Evolutionary conservation across 1,140 invertebrate genomes (phyloP).

Genomic region (Pseudomyrmex sp.): DNA sequence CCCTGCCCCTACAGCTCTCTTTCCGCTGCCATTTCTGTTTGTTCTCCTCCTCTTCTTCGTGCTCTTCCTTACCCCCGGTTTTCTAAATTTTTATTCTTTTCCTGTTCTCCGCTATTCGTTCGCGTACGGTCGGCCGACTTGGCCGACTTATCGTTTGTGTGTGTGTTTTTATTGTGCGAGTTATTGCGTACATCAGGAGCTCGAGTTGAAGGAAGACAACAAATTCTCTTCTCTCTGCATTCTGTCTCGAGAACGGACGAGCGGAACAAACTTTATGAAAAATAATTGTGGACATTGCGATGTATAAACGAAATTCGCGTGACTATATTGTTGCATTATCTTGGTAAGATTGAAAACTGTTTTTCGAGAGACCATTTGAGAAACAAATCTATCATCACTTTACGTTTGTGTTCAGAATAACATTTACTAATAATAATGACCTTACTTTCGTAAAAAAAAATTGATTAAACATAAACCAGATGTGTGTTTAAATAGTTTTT

Average conservation of each 20-base stretch:
- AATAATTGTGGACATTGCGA: slow-evolving; percentile 64
- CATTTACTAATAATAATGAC: slow-evolving; percentile 15
- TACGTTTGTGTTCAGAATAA: neutral
- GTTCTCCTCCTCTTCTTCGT: neutral
- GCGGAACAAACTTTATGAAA: slow-evolving; percentile 59
- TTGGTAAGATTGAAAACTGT: slow-evolving; percentile 27
- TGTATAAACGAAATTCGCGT: slow-evolving; percentile 42
- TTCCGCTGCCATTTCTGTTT: slow-evolving; percentile 33
- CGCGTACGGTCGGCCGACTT: slow-evolving; percentile 12
- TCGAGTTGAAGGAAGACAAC: slow-evolving; percentile 71
- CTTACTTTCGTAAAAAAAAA: too few species aligned
- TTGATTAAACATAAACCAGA: neutral
- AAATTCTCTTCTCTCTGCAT: slow-evolving; percentile 44
- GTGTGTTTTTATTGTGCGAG: slow-evolving; percentile 80
- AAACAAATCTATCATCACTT: slow-evolving; percentile 13
- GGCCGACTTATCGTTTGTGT: slow-evolving; percentile 76
- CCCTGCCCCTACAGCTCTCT: slow-evolving; percentile 27
- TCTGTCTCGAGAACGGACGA: slow-evolving; percentile 26
- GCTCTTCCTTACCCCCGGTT: neutral
- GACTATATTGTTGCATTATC: slow-evolving; percentile 67
- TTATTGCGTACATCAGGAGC: slow-evolving; percentile 78
- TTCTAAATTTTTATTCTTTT: slow-evolving; percentile 39
- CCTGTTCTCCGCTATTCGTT: slow-evolving; percentile 21
- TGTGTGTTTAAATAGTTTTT: neutral
- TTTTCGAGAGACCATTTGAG: slow-evolving; percentile 32